Conservation (phyloP, 2,113 vertebrate species). For the Gopherus evgoodei region DNA sequence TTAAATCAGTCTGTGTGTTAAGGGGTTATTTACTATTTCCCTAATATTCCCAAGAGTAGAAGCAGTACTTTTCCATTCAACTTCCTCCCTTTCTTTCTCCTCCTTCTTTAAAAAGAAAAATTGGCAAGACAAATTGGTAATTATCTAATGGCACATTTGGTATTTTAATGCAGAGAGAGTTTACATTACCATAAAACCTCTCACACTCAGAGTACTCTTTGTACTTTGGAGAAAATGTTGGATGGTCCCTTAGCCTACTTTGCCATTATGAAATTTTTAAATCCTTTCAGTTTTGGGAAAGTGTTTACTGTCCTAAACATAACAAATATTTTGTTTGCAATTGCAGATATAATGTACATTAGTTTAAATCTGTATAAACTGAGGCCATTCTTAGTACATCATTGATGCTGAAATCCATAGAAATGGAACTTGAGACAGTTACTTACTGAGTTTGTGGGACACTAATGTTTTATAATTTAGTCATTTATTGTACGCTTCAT, state of each 20-base stretch:
- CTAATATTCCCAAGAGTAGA: constrained; percentile 50
- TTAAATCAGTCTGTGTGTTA: constrained; percentile 44
- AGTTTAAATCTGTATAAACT: not conserved
- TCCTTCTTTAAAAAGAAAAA: not conserved
- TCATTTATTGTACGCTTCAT: constrained; percentile 18
- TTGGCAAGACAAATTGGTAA: constrained; percentile 42
- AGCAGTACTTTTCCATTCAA: constrained; percentile 33
- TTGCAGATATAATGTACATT: constrained; percentile 41
- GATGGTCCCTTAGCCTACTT: constrained; percentile 33
- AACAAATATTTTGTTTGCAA: constrained; percentile 2
- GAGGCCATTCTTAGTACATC: not conserved
- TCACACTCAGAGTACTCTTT: constrained; percentile 60
- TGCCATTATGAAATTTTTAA: constrained; percentile 53
- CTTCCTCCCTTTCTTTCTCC: constrained; percentile 8
- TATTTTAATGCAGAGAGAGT: constrained; percentile 60
- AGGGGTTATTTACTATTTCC: constrained; percentile 57
- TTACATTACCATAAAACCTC: constrained; percentile 49
- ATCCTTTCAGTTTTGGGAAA: constrained; percentile 61
- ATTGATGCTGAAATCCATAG: constrained; percentile 22
- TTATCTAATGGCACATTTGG: constrained; percentile 46
- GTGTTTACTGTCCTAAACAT: constrained; percentile 51
- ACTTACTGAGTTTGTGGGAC: not conserved
- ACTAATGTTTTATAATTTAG: constrained; percentile 21
- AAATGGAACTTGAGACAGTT: not conserved
- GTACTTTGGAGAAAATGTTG: constrained; percentile 59